Percentiles rank a stretch among this genome's conserved stretches.
These are phyloP conservation scores for Xyrauchen texanus DNA, from an alignment of 2,113 vertebrate genomes.

Conservation along the genomic window DNA sequence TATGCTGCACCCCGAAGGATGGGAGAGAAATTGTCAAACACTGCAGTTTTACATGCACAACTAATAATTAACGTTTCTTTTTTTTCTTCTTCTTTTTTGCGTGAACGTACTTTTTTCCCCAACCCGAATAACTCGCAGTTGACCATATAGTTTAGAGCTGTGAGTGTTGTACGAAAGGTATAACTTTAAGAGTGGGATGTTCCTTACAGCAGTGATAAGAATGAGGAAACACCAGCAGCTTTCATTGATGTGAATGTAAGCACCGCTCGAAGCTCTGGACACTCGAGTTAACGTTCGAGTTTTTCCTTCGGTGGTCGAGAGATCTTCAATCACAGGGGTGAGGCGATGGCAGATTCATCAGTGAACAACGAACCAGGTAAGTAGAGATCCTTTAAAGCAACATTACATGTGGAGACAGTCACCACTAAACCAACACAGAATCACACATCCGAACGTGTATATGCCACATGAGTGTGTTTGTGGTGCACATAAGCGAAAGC, in stretches of 20 bases:
- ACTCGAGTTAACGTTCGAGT: neutral
- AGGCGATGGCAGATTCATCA: slow-evolving; percentile 41
- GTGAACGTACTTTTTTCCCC: too few species aligned
- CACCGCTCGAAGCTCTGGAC: neutral
- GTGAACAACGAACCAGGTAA: neutral
- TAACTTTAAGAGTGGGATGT: slow-evolving; percentile 54
- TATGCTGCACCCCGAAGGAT: too few species aligned
- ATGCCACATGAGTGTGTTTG: neutral
- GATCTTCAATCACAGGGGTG: neutral
- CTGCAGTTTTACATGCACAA: too few species aligned
- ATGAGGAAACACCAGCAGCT: slow-evolving; percentile 57
- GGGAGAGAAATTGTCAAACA: too few species aligned
- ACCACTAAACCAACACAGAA: neutral
- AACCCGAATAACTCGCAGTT: neutral
- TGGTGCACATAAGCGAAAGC: neutral
- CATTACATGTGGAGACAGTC: neutral
- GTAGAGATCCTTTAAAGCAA: neutral
- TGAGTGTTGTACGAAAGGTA: neutral
- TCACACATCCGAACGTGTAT: neutral
- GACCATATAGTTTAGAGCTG: too few species aligned
- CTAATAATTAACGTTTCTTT: neutral
- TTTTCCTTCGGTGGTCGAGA: neutral
- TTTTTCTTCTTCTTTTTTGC: neutral
- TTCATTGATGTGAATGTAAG: neutral
- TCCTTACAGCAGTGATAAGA: slow-evolving; percentile 28